phyloP scores from a whole-genome alignment of 2,113 vertebrate species.

The Manacus vitellinus region DNA sequence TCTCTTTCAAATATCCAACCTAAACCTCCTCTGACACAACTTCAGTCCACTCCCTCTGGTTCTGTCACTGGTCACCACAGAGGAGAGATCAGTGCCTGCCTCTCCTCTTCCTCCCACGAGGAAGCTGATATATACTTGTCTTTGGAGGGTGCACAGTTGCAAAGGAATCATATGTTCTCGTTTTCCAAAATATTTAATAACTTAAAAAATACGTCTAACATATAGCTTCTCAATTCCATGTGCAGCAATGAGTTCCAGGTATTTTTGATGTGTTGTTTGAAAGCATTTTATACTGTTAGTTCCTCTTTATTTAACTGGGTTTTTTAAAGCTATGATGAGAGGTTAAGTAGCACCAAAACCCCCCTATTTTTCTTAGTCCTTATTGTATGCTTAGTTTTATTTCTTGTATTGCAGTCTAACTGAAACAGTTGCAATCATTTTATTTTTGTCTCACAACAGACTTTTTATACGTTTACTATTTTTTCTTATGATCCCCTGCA shows the following conservation, averaged over 20 bases:
- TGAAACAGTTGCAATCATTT: not conserved
- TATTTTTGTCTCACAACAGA: not conserved
- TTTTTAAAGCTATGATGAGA: not conserved
- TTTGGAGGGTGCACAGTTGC: not conserved
- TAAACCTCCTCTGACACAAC: not conserved
- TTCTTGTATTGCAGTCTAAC: not conserved
- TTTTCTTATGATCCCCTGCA: not conserved
- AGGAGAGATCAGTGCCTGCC: not conserved
- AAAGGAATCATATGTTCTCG: not conserved
- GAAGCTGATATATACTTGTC: not conserved
- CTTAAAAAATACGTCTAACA: not conserved
- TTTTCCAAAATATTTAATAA: not conserved
- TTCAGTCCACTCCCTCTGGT: not conserved
- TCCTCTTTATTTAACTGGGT: not conserved
- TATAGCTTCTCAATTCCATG: not conserved
- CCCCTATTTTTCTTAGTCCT: not conserved
- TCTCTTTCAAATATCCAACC: not conserved
- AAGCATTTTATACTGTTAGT: not conserved
- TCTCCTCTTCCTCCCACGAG: not conserved
- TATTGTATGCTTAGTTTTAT: not conserved
- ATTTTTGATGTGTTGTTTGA: not conserved
- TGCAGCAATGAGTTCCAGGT: not conserved
- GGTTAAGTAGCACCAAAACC: not conserved
- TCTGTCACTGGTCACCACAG: not conserved
- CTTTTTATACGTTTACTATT: not conserved